Conservation (phyloP, 2,797 vertebrate genomes). For the Myripristis murdjan region DNA sequence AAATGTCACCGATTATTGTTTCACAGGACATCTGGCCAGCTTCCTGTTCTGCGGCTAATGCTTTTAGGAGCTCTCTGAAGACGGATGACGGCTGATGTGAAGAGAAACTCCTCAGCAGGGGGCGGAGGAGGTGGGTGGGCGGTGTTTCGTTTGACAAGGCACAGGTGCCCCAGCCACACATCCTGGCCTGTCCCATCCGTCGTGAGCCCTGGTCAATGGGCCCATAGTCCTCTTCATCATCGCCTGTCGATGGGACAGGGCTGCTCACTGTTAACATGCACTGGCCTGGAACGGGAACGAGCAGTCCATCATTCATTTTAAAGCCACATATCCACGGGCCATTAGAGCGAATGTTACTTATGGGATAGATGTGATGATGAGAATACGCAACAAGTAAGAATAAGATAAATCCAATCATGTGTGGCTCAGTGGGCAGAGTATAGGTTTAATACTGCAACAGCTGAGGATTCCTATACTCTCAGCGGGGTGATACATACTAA, state of each 20-base stretch:
- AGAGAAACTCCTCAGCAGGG: constrained; percentile 57
- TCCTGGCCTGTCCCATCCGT: constrained; percentile 68
- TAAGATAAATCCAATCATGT: background rate
- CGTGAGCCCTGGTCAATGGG: constrained; percentile 57
- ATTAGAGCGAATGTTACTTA: background rate
- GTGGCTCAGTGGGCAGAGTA: background rate
- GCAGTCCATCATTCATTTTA: constrained; percentile 42
- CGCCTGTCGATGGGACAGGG: constrained; percentile 67
- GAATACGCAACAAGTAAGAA: background rate
- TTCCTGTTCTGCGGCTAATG: too few relatives aligned
- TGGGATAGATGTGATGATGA: background rate
- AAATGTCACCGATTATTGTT: too few relatives aligned
- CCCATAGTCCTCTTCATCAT: constrained; percentile 71
- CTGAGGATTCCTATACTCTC: too few relatives aligned
- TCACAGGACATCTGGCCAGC: too few relatives aligned
- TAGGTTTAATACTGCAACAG: too few relatives aligned
- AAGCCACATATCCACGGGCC: constrained; percentile 11
- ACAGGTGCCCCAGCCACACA: constrained; percentile 65
- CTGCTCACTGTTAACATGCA: constrained; percentile 56
- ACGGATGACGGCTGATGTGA: constrained; percentile 46
- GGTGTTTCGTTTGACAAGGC: constrained; percentile 57
- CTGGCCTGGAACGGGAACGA: constrained; percentile 39
- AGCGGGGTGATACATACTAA: too few relatives aligned
- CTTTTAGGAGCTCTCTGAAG: too few relatives aligned
- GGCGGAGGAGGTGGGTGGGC: constrained; percentile 36